These are phyloP conservation scores for Luidia sarsii DNA, from an alignment of 53 echinoderm and acorn worm genomes.

Conservation along the genomic window DNA sequence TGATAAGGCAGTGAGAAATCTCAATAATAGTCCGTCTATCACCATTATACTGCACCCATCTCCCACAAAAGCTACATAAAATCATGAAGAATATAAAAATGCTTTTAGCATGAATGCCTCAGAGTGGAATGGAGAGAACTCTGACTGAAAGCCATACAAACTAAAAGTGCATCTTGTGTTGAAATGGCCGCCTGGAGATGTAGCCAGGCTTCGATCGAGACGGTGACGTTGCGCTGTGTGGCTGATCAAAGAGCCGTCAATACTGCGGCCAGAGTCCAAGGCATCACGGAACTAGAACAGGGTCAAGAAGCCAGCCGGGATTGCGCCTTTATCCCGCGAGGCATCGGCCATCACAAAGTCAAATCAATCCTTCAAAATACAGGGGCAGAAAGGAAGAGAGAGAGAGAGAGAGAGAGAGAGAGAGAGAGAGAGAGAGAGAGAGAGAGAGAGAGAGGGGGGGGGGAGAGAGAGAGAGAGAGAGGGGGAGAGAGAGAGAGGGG, in stretches of 20 bases:
- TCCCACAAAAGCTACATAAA: no score
- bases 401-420: neutral
- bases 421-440: neutral
- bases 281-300: constrained; percentile 39
- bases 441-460: no score
- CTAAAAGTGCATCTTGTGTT: constrained; percentile 9
- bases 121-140: no score
- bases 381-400: no score
- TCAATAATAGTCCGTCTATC: no score
- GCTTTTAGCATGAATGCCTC: no score
- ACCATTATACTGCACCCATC: no score
- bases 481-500: neutral
- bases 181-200: neutral
- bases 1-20: no score
- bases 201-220: constrained; percentile 2
- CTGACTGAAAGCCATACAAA: no score
- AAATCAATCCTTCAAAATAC: no score
- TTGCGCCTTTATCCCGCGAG: constrained; percentile 30
- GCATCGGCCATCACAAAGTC: constrained; percentile 8
- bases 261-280: constrained; percentile 4
- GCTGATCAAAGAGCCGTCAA: constrained; percentile 34
- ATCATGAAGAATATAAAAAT: no score
- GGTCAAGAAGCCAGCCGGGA: constrained; percentile 47
- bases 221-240: neutral
- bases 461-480: neutral